A percentile compares a stretch with the other conserved stretches of the same genome.
phyloP scores from a whole-genome alignment of 2,888 invertebrate genomes.

The Eristalis tenax region DNA sequence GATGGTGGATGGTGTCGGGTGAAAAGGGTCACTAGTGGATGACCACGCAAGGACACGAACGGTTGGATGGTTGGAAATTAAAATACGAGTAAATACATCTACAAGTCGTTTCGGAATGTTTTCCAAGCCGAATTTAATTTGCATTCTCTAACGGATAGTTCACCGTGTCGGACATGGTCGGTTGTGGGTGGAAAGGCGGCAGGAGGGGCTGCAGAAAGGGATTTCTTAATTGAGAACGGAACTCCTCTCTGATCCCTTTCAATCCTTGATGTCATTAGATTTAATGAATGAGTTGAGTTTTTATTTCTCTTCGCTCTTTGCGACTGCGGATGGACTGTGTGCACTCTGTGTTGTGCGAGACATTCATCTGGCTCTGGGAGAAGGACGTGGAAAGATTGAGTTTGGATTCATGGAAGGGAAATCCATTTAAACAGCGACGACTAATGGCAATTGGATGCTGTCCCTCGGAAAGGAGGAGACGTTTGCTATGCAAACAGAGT shows the following conservation, averaged over 20 bases:
- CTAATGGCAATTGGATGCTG: background rate
- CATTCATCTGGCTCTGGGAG: background rate
- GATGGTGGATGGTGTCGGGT: background rate
- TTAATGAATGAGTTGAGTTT: conserved; percentile 46
- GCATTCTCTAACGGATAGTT: conserved; percentile 56
- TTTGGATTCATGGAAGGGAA: background rate
- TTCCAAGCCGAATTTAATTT: conserved; percentile 59
- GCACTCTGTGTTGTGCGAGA: background rate
- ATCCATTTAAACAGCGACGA: background rate
- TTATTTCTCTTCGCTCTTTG: background rate
- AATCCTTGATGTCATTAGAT: conserved; percentile 46
- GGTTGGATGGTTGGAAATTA: conserved; percentile 18
- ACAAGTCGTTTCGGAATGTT: conserved; percentile 49
- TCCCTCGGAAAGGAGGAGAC: background rate
- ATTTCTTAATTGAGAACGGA: conserved; percentile 7
- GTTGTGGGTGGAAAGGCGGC: background rate
- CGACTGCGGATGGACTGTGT: background rate
- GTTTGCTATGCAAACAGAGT: background rate
- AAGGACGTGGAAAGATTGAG: background rate
- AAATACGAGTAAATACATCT: conserved; percentile 50
- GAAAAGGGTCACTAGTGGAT: background rate
- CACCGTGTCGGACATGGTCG: conserved; percentile 4
- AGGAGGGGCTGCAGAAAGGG: background rate
- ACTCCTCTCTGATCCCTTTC: conserved; percentile 11
- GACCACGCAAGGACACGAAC: background rate